Conservation (phyloP, 2,797 vertebrate species). For the Knipowitschia caucasica region DNA sequence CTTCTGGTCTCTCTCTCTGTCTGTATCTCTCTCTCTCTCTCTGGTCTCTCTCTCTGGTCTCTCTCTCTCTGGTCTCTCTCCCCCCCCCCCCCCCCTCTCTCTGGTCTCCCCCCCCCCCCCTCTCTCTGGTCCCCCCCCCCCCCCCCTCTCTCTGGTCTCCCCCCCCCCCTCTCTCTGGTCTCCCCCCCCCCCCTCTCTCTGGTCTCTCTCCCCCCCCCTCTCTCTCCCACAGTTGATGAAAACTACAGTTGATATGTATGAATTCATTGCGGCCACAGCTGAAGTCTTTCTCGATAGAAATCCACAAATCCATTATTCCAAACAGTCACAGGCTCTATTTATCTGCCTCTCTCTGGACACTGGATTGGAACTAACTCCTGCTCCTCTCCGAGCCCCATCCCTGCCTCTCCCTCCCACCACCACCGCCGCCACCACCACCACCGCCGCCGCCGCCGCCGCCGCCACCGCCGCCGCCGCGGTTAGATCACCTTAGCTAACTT, state of each 20-base stretch:
- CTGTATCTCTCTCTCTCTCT: not conserved
- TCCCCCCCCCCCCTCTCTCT: not conserved
- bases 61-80: not conserved
- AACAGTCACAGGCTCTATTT: conserved; percentile 28
- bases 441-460: too few relatives aligned
- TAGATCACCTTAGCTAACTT: conserved; percentile 61
- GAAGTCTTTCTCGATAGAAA: conserved; percentile 16
- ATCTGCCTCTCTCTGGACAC: conserved; percentile 21
- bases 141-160: not conserved
- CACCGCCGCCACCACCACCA: too few relatives aligned
- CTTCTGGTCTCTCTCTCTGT: not conserved
- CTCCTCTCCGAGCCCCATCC: conserved; percentile 40
- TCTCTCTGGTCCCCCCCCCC: not conserved
- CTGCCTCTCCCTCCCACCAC: too few relatives aligned
- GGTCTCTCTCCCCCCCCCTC: not conserved
- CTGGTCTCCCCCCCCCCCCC: not conserved
- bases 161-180: not conserved
- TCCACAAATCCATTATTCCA: conserved; percentile 52
- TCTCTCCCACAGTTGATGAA: conserved; percentile 31
- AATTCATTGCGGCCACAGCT: conserved; percentile 31
- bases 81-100: not conserved
- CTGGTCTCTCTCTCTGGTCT: not conserved
- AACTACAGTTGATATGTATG: conserved; percentile 21
- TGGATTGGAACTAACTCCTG: conserved; percentile 40
- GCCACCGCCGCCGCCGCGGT: conserved; percentile 41